phyloP scores from a whole-genome alignment of 2,888 invertebrate genomes.

The Nemurella pictetii region DNA sequence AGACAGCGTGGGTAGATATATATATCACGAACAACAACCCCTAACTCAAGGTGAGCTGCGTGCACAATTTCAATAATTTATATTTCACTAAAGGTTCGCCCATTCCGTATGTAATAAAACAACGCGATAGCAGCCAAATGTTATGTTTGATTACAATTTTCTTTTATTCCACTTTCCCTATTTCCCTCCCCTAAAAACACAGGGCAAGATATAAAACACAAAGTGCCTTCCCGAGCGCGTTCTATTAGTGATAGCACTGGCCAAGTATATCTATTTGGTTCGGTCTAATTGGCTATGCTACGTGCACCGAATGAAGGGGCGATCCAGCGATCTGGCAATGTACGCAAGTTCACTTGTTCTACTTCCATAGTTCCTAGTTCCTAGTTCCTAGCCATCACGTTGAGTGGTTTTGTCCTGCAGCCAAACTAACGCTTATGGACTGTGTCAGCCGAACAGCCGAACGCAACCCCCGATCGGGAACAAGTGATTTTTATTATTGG shows the following conservation, averaged over 20 bases:
- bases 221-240: background rate
- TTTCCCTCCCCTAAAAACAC: background rate
- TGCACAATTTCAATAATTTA: background rate
- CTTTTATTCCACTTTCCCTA: background rate
- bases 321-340: background rate
- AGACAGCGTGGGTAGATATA: too few relatives aligned
- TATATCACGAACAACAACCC: too few relatives aligned
- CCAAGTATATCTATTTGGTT: background rate
- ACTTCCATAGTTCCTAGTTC: too few relatives aligned
- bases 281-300: conserved; percentile 1
- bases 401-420: background rate
- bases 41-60: background rate
- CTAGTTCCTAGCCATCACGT: background rate
- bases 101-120: background rate
- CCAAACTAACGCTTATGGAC: background rate
- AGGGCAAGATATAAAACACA: background rate
- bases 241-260: background rate
- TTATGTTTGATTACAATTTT: background rate
- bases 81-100: background rate
- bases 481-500: background rate
- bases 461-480: background rate
- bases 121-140: background rate
- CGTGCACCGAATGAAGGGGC: background rate
- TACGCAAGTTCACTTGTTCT: too few relatives aligned
- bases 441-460: background rate